These are phyloP conservation scores for Tonatia bakeri DNA, from an alignment of 2,113 vertebrate species.

Conservation along the genomic window DNA sequence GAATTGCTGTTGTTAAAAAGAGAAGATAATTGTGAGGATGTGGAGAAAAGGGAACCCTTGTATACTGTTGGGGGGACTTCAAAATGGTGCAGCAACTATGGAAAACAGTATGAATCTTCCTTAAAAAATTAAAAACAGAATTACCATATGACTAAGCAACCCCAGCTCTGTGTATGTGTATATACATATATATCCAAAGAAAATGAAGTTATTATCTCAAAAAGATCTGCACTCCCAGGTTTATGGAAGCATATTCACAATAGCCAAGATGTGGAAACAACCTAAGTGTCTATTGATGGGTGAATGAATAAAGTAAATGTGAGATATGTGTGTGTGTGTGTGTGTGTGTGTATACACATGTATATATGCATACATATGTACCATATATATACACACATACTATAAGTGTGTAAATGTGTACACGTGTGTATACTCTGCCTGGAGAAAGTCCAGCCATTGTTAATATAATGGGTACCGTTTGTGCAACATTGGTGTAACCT, in stretches of 20 bases:
- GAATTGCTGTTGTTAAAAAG: background rate
- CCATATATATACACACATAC: background rate
- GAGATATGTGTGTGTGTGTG: background rate
- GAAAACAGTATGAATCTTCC: background rate
- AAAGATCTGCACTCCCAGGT: background rate
- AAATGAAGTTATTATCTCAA: background rate
- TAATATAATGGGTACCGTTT: too few relatives aligned
- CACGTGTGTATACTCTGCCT: too few relatives aligned
- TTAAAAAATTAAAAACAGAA: background rate
- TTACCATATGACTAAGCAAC: background rate
- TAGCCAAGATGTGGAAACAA: background rate
- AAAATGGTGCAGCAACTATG: background rate
- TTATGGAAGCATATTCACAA: background rate
- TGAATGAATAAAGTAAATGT: background rate
- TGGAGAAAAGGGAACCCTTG: background rate
- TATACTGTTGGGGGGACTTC: background rate
- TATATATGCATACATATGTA: too few relatives aligned
- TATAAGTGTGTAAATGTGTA: too few relatives aligned
- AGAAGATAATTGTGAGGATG: background rate
- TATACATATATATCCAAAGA: background rate
- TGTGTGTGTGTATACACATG: too few relatives aligned
- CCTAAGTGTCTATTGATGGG: background rate
- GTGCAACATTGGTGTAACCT: too few relatives aligned
- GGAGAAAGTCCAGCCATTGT: too few relatives aligned
- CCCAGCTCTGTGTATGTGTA: background rate